A percentile compares a stretch with the other conserved stretches of the same genome.
Evolutionary conservation across 2,888 invertebrate species (phyloP).

Genomic region (Andrena trimmerana): DNA sequence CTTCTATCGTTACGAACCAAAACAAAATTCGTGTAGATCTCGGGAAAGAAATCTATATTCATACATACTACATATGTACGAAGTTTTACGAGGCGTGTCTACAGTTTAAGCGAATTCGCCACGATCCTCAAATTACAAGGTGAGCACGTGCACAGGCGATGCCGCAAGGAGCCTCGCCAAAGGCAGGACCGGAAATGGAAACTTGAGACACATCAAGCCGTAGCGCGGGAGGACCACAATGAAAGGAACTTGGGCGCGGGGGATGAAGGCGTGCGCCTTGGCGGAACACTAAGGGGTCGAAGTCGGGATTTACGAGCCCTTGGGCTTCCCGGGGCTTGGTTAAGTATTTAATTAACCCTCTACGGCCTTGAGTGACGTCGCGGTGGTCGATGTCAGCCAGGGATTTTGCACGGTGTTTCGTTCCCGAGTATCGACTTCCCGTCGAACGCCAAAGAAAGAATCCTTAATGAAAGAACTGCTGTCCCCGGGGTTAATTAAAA

Average conservation of each 20-base stretch:
- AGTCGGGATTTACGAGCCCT: constrained; percentile 54
- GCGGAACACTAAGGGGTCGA: constrained; percentile 44
- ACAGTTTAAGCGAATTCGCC: constrained; percentile 60
- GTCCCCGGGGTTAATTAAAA: constrained; percentile 42
- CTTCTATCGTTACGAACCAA: too few relatives aligned
- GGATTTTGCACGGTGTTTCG: constrained; percentile 39
- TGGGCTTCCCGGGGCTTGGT: constrained; percentile 33
- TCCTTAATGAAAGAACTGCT: constrained; percentile 36
- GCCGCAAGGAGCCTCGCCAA: constrained; percentile 60
- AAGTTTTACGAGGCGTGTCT: constrained; percentile 8
- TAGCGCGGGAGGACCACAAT: constrained; percentile 42
- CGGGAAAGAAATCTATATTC: too few relatives aligned
- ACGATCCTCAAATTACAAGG: constrained; percentile 72
- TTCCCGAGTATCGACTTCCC: constrained; percentile 18
- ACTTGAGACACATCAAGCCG: constrained; percentile 64
- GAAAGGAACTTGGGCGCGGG: constrained; percentile 41
- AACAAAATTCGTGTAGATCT: too few relatives aligned
- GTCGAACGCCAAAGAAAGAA: constrained; percentile 31
- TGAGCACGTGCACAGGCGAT: constrained; percentile 42
- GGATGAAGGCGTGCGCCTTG: constrained; percentile 30
- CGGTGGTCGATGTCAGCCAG: not conserved
- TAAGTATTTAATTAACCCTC: constrained; percentile 64
- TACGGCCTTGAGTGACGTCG: constrained; percentile 31
- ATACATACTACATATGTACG: too few relatives aligned
- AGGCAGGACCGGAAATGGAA: constrained; percentile 65